Conservation (phyloP, 2,797 vertebrate species). For the Pangasius krempfi region DNA sequence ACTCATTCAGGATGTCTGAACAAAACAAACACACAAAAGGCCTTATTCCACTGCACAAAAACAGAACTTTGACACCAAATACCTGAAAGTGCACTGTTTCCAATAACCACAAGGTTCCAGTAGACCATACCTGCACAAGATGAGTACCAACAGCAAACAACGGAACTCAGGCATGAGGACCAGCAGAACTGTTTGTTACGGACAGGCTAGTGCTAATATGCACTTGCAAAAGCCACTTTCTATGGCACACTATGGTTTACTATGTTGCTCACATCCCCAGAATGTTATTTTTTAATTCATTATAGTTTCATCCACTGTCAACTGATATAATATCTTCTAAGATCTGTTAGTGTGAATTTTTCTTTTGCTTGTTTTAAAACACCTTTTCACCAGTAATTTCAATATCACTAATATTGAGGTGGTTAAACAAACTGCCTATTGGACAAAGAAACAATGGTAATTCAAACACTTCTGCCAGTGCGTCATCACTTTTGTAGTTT, state of each 20-base stretch:
- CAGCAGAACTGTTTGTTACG: neutral
- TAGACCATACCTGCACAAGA: neutral
- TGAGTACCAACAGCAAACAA: neutral
- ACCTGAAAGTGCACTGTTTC: neutral
- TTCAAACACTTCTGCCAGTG: too few species aligned
- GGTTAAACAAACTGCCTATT: neutral
- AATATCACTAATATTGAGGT: neutral
- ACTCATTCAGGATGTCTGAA: slow-evolving; percentile 93
- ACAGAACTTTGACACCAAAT: neutral
- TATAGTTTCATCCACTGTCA: neutral
- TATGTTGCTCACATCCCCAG: neutral
- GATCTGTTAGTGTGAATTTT: neutral
- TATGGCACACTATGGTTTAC: neutral
- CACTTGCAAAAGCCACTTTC: neutral
- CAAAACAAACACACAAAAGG: slow-evolving; percentile 9
- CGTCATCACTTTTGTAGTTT: neutral
- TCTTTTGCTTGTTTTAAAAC: neutral
- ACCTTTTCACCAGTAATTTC: neutral
- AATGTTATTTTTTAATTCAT: neutral
- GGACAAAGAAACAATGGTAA: neutral
- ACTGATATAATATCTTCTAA: neutral
- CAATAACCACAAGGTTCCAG: neutral
- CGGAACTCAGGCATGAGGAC: neutral
- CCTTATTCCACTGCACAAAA: neutral
- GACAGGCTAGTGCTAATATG: neutral